Evolutionary conservation across 2,888 invertebrate species (phyloP).

Genomic region (Drosophila niveifrons): DNA sequence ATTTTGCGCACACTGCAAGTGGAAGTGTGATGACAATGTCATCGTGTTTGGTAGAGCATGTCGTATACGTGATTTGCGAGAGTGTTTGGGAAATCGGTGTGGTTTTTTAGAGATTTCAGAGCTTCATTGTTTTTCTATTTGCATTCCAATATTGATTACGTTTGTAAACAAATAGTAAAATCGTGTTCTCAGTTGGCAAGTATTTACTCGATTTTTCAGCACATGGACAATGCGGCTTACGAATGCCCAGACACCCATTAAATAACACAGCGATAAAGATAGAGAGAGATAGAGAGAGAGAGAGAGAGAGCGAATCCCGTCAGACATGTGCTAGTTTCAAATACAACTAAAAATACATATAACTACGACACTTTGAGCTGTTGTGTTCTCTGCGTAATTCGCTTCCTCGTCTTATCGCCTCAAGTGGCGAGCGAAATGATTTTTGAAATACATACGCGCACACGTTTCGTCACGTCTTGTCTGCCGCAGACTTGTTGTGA

Average conservation of each 20-base stretch:
- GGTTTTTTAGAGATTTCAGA: neutral
- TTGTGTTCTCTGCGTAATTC: slow-evolving; percentile 45
- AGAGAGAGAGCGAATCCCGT: slow-evolving; percentile 1
- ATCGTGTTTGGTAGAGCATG: neutral
- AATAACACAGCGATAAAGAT: neutral
- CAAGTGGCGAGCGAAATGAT: slow-evolving; percentile 38
- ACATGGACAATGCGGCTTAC: slow-evolving; percentile 34
- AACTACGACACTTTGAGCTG: neutral
- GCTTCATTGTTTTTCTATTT: slow-evolving; percentile 26
- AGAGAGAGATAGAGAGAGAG: neutral
- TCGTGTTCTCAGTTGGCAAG: slow-evolving; percentile 73
- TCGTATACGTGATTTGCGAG: neutral
- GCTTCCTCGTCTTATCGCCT: slow-evolving; percentile 54
- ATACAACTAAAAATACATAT: neutral
- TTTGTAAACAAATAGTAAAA: slow-evolving; percentile 77
- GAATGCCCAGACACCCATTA: slow-evolving; percentile 25
- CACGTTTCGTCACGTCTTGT: slow-evolving; percentile 73
- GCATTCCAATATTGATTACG: slow-evolving; percentile 69
- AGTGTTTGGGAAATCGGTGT: slow-evolving; percentile 1
- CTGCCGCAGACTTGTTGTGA: slow-evolving; percentile 50
- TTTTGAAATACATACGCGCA: slow-evolving; percentile 43
- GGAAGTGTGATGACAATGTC: accelerated
- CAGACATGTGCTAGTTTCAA: slow-evolving; percentile 24
- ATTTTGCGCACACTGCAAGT: slow-evolving; percentile 5
- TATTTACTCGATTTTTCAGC: slow-evolving; percentile 65